phyloP scores from a whole-genome alignment of 2,888 invertebrate genomes.

The Lacanobia wlatinum region DNA sequence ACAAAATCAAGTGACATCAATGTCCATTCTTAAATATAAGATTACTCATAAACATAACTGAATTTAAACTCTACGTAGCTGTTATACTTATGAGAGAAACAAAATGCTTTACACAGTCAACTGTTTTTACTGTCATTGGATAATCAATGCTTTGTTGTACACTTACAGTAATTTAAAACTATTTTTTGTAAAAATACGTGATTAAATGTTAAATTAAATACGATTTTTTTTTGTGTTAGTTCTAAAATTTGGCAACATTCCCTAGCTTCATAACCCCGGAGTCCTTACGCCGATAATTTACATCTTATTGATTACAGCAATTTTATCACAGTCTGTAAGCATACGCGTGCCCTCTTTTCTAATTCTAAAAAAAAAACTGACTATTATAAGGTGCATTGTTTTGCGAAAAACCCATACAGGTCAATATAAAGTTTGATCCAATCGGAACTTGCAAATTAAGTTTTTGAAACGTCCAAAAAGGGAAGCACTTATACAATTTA shows the following conservation, averaged over 20 bases:
- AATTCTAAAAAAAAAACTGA: constrained; percentile 35
- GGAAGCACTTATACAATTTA: background rate
- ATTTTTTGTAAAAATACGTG: constrained; percentile 37
- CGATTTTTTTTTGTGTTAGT: constrained; percentile 22
- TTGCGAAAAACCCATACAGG: constrained; percentile 3
- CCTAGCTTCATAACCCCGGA: constrained; percentile 26
- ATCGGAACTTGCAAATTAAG: background rate
- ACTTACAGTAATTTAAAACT: constrained; percentile 43
- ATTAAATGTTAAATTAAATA: constrained; percentile 36
- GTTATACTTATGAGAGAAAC: constrained; percentile 40
- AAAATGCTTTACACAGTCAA: constrained; percentile 50
- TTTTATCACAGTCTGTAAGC: constrained; percentile 80
- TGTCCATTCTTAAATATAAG: constrained; percentile 44
- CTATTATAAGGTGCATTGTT: constrained; percentile 41
- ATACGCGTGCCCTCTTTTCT: constrained; percentile 50
- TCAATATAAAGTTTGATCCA: background rate
- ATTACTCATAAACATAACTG: constrained; percentile 45
- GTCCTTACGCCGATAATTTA: constrained; percentile 58
- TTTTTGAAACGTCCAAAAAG: background rate
- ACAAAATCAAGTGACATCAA: constrained; percentile 27
- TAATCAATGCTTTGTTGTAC: constrained; percentile 24
- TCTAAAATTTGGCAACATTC: constrained; percentile 58
- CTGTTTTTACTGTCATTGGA: constrained; percentile 21
- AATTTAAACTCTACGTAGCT: constrained; percentile 18
- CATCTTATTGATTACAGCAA: constrained; percentile 74